A percentile compares a stretch with the other conserved stretches of the same genome.
Evolutionary conservation across 2,113 vertebrate species (phyloP).

Genomic region (Brienomyrus longianalis): DNA sequence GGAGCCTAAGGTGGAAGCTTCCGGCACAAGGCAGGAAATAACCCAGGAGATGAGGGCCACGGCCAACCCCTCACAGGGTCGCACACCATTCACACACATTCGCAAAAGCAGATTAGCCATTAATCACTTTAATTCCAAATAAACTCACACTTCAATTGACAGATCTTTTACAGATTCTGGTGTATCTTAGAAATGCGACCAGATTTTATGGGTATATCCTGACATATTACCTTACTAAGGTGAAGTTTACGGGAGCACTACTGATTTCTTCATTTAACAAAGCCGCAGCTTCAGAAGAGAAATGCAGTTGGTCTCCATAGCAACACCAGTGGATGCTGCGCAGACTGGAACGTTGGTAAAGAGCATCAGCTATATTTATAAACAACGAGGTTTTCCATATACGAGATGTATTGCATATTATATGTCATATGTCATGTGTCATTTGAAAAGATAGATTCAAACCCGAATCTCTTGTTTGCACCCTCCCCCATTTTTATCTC

Average conservation of each 20-base stretch:
- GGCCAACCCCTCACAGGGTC: not conserved
- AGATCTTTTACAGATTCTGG: not conserved
- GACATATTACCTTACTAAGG: not conserved
- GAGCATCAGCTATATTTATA: not conserved
- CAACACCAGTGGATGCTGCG: not conserved
- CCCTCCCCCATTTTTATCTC: not conserved
- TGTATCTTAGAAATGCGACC: not conserved
- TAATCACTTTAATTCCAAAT: not conserved
- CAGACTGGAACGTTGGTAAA: not conserved
- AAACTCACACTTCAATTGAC: not conserved
- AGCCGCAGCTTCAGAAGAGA: not conserved
- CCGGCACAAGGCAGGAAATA: not conserved
- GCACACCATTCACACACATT: not conserved
- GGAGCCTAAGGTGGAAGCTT: not conserved
- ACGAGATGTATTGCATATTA: not conserved
- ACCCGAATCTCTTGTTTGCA: not conserved
- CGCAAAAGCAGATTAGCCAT: not conserved
- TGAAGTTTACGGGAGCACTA: not conserved
- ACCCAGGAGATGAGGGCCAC: not conserved
- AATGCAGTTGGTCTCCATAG: constrained; percentile 20
- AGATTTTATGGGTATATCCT: not conserved
- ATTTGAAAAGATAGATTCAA: not conserved
- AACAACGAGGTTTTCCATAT: not conserved
- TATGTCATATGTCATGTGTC: constrained; percentile 3
- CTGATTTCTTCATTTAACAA: constrained; percentile 3